phyloP scores from a whole-genome alignment of 2,888 invertebrate species.

The Amaurobius ferox region DNA sequence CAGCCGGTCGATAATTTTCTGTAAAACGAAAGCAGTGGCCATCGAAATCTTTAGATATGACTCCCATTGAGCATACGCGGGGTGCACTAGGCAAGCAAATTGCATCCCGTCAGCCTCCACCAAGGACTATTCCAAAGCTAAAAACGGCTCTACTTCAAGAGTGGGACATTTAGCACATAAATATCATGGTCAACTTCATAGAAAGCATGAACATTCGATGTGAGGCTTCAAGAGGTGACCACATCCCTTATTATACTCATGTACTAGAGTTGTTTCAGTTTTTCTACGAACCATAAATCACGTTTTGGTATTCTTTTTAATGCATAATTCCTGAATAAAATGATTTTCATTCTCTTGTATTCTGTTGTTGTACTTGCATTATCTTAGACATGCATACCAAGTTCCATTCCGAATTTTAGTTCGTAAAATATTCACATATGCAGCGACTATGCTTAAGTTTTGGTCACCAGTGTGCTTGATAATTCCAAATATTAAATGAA shows the following conservation, averaged over 20 bases:
- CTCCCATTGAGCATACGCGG: neutral
- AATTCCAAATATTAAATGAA: too few relatives aligned
- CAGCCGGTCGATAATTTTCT: neutral
- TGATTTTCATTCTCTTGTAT: too few relatives aligned
- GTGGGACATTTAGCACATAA: neutral
- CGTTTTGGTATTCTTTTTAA: neutral
- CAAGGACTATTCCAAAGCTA: constrained; percentile 18
- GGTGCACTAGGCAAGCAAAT: neutral
- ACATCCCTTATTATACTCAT: constrained; percentile 21
- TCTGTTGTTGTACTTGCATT: neutral
- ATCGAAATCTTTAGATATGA: neutral
- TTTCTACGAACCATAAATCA: neutral
- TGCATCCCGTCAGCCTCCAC: neutral
- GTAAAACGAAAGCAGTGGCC: neutral
- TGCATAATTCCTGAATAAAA: too few relatives aligned
- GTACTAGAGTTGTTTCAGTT: too few relatives aligned
- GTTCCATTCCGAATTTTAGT: too few relatives aligned
- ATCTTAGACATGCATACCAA: neutral
- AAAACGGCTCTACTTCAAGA: constrained; percentile 13
- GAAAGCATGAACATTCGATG: constrained; percentile 5
- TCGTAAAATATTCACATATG: too few relatives aligned
- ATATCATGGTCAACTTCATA: neutral
- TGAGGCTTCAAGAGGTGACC: constrained; percentile 11
- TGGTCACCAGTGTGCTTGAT: neutral
- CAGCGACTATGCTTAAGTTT: neutral